Percentiles rank a stretch among this genome's conserved stretches.
These are phyloP conservation scores for Merops nubicus DNA, from an alignment of 2,113 vertebrate species.

Conservation along the genomic window DNA sequence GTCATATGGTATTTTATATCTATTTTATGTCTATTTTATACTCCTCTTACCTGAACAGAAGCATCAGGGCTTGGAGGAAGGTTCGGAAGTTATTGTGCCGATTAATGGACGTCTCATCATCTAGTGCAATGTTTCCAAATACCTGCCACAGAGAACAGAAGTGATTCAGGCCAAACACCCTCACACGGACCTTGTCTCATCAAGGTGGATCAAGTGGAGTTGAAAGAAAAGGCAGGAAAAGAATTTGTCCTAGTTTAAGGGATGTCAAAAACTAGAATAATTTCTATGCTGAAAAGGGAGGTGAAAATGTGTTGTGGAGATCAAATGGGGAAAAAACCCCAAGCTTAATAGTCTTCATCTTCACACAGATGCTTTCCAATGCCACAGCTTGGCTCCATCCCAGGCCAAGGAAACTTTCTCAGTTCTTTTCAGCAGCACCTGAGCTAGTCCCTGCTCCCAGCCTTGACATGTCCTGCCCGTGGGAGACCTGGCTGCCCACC, in stretches of 20 bases:
- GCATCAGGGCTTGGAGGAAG: constrained; percentile 94
- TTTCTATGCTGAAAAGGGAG: not conserved
- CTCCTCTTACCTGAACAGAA: constrained; percentile 88
- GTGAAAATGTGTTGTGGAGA: not conserved
- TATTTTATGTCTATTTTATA: not conserved
- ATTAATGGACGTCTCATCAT: constrained; percentile 90
- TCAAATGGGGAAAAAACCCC: not conserved
- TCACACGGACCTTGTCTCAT: rapidly evolving
- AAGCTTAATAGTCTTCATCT: not conserved
- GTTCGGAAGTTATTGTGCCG: constrained; percentile 96
- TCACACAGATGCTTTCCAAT: not conserved
- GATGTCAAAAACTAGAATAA: not conserved
- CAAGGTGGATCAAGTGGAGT: not conserved
- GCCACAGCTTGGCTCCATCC: not conserved
- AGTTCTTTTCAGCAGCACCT: not conserved
- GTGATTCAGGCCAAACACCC: not conserved
- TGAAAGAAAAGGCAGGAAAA: not conserved
- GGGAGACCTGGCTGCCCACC: rapidly evolving
- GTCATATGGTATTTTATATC: not conserved
- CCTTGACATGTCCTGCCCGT: not conserved
- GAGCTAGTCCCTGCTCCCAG: not conserved
- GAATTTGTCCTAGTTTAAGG: not conserved
- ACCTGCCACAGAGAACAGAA: constrained; percentile 77
- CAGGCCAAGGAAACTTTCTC: not conserved
- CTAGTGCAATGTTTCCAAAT: constrained; percentile 93